phyloP scores from a whole-genome alignment of 1,140 invertebrate genomes.

The Triops longicaudatus region DNA sequence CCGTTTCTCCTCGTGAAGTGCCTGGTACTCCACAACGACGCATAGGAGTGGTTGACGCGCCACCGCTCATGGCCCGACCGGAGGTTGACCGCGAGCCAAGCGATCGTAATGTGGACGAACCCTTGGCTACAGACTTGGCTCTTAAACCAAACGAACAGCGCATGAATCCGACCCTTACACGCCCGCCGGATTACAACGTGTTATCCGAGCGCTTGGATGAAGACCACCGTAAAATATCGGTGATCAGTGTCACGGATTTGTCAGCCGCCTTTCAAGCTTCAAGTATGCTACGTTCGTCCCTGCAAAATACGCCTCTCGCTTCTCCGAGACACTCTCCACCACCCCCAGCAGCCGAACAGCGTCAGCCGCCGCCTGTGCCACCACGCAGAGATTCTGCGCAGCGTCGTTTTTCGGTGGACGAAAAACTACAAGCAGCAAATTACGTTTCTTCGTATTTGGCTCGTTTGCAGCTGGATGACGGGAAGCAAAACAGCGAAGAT shows the following conservation, averaged over 20 bases:
- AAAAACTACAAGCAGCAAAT: slow-evolving; percentile 25
- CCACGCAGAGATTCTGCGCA: slow-evolving; percentile 17
- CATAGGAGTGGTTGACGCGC: not conserved
- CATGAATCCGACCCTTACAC: not conserved
- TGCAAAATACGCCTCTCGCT: not conserved
- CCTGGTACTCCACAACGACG: not conserved
- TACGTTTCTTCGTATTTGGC: slow-evolving; percentile 27
- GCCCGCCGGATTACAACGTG: slow-evolving; percentile 20
- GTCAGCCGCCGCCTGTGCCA: slow-evolving; percentile 39
- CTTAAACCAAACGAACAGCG: not conserved
- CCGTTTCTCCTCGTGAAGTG: not conserved
- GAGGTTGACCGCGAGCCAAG: slow-evolving; percentile 22
- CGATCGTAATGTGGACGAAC: slow-evolving; percentile 21
- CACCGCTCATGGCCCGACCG: not conserved
- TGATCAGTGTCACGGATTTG: slow-evolving; percentile 35
- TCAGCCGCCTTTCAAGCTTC: slow-evolving; percentile 34
- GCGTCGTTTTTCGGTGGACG: slow-evolving; percentile 29
- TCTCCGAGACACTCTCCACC: slow-evolving; percentile 27
- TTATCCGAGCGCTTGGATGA: slow-evolving; percentile 30
- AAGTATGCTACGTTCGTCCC: slow-evolving; percentile 24
- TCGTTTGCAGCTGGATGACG: slow-evolving; percentile 19
- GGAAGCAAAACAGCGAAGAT: slow-evolving; percentile 9
- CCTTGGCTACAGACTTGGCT: not conserved
- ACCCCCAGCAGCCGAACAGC: slow-evolving; percentile 24
- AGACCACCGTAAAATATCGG: slow-evolving; percentile 34